Evolutionary conservation across 2,797 vertebrate genomes (phyloP).

Genomic region (Falco naumanni): DNA sequence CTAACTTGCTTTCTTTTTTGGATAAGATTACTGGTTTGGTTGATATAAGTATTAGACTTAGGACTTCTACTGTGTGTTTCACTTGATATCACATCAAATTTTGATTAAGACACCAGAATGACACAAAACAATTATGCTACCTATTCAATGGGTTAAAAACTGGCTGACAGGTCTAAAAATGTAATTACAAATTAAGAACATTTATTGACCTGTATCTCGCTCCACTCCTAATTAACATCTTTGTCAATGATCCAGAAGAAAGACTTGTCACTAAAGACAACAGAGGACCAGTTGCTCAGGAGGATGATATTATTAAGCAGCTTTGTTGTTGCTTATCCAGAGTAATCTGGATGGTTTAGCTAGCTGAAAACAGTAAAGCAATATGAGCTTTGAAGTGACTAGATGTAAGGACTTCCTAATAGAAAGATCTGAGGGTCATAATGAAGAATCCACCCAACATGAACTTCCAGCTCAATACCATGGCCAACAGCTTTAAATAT

Average conservation of each 20-base stretch:
- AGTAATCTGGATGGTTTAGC: background rate
- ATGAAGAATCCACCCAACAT: background rate
- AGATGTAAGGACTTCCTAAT: background rate
- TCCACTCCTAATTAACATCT: background rate
- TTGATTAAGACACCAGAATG: background rate
- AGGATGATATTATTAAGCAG: background rate
- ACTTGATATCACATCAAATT: background rate
- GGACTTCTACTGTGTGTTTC: background rate
- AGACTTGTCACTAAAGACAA: background rate
- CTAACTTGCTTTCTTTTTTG: slow-evolving; percentile 57
- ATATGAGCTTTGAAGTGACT: background rate
- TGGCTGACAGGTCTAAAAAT: slow-evolving; percentile 7
- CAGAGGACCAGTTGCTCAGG: background rate
- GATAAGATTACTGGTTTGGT: slow-evolving; percentile 58
- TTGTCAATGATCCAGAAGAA: background rate
- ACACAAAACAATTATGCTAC: background rate
- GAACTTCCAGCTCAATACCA: background rate
- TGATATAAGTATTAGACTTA: slow-evolving; percentile 26
- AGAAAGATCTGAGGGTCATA: background rate
- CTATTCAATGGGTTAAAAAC: background rate
- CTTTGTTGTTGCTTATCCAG: background rate
- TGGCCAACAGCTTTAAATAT: background rate
- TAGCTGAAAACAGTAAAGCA: background rate
- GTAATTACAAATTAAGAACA: background rate
- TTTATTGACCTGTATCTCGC: background rate